phyloP scores from a whole-genome alignment of 2,797 vertebrate genomes.

The Sarcoramphus papa region DNA sequence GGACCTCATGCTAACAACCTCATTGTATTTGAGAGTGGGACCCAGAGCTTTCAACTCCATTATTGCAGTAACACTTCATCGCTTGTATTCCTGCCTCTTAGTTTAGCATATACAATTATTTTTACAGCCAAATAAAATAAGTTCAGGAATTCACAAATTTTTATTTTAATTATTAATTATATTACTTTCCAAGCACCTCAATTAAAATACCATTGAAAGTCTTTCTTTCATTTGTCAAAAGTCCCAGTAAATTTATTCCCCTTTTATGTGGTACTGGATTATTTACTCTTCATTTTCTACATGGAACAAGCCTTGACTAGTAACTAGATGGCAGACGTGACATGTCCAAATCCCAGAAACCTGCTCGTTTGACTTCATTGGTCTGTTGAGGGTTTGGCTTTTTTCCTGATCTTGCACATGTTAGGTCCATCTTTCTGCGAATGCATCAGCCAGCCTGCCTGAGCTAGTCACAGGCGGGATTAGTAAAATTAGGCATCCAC shows the following conservation, averaged over 20 bases:
- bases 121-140: slow-evolving; percentile 38
- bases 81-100: not conserved
- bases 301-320: slow-evolving; percentile 29
- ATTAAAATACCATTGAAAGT: slow-evolving; percentile 25
- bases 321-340: slow-evolving; percentile 49
- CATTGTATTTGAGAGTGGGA: slow-evolving; percentile 21
- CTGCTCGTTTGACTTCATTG: not conserved
- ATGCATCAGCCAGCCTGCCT: slow-evolving; percentile 43
- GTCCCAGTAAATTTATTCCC: not conserved
- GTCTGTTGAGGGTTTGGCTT: slow-evolving; percentile 38
- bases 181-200: slow-evolving; percentile 27
- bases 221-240: slow-evolving; percentile 45
- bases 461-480: slow-evolving; percentile 32
- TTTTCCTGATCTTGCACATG: slow-evolving; percentile 38
- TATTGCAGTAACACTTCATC: slow-evolving; percentile 17
- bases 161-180: slow-evolving; percentile 30
- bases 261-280: slow-evolving; percentile 47
- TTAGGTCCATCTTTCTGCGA: slow-evolving; percentile 3
- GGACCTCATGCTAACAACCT: slow-evolving; percentile 20
- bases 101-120: slow-evolving; percentile 33
- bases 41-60: not conserved
- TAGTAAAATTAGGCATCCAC: slow-evolving; percentile 32
- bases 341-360: slow-evolving; percentile 43
- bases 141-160: slow-evolving; percentile 5
- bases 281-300: slow-evolving; percentile 40